Base-by-base conservation (phyloP, 2,888 invertebrate species). In the Uloborus plumipes region DNA sequence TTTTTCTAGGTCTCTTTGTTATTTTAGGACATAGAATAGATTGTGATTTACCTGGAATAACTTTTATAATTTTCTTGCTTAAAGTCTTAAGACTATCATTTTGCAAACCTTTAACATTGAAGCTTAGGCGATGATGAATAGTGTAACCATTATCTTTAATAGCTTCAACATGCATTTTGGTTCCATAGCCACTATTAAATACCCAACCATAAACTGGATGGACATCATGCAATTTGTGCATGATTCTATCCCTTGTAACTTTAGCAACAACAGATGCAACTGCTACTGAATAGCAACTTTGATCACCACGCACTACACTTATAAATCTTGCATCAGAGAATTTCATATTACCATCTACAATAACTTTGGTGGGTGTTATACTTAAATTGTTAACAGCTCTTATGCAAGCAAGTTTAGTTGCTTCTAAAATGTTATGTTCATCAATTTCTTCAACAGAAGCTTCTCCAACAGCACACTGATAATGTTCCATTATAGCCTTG, bases 381-480 rank as follows among this genome's bases (percentile, higher is more conserved):
- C 9, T 6, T 20, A 58, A 20, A 58, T 58, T 18, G 13, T 58
- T 58, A 58, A 58, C 20, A 20, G 58, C 58, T 20, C 58, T 18
- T 20, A 20, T 58, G 7, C n/a, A 20, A 18, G 58, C 58, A 18
- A 58, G 20, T 58, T 11, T 18, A 18, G 58, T 20, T 6, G 58
- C 58, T 20, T 58, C 18, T 20, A 58, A 58, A 58, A 58, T 58
- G 13, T 58, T 58, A 58, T 20, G 58, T 20, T 58, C 18, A 58
- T 58, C 58, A 20, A 58, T 58, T 58, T 58, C 58, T 20, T 58
- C 58, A 58, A 58, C 58, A 9, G 18, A 20, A 18, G 58, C 58
- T 58, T 58, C 58, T 58, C n/a, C 20, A 20, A 20, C 15, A 18
- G 9, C n/a, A 20, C 9, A 58, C 20, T 20, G 20, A 20, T 18